Evolutionary conservation across 2,113 vertebrate genomes (phyloP), one percentile per base, ranked within the genome.

Genomic region (Columbina picui): DNA sequence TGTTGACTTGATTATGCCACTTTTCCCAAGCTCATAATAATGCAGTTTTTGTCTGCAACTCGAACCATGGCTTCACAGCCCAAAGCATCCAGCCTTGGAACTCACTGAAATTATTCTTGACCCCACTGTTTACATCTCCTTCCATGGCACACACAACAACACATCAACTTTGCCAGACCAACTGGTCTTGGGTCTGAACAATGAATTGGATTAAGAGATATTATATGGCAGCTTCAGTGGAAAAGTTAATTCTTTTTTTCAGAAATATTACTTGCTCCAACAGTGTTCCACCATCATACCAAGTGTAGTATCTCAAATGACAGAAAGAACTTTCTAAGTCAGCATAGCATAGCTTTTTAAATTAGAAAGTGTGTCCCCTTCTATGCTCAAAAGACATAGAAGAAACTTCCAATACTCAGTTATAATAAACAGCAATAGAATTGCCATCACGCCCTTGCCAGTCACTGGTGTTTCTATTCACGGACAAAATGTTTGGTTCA

Each of bases 231-330:
- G 5, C 21, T 47, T 61, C 52, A 29, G 10, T 60, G 34, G 39
- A 64, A 90, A 89, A 84, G 29, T 17, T 3, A 87, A 85, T 64
- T 45, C 20, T 32, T 4, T 32, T 78, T 69, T 71, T 21, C 43
- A 84, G n/a, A 36, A 67, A 39, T 27, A 39, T 56, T 22, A 25
- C 14, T 70, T 4, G 3, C 34, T 81, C 5, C 32, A 74, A 1
- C 20, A 49, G 38, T 0, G 0, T 2, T 63, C 34, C 30, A 39
- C 59, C 47, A 4, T 0, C 0, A 14, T 65, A 23, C 17, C 3
- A 1, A 43, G 3, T 22, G 12, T 34, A 23, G 21, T 11, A 52
- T 56, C 29, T 74, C 61, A 29, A 87, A 45, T 7, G 60, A 38
- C 2, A 93, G 36, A 84, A 59, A 43, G 1, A 56, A 25, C 22